These are phyloP conservation scores for Zaprionus ghesquierei DNA, from an alignment of 1,140 invertebrate species.

Conservation along the genomic window DNA sequence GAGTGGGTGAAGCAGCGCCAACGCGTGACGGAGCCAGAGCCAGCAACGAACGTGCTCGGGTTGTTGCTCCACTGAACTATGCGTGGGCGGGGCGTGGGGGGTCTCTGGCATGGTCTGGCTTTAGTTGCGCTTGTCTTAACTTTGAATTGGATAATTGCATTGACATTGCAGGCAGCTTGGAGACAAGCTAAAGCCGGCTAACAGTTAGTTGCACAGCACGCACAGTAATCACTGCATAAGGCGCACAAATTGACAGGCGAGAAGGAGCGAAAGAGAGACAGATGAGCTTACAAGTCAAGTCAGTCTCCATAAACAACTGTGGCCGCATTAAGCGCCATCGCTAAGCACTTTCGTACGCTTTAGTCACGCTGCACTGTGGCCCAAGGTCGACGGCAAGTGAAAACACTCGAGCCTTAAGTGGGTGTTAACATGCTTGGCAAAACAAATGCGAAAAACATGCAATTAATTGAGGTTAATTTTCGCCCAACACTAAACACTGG, in stretches of 20 bases:
- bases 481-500: neutral
- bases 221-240: neutral
- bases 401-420: conserved; percentile 1
- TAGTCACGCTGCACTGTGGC: neutral
- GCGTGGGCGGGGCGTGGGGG: neutral
- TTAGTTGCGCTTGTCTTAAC: conserved; percentile 13
- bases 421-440: conserved; percentile 1
- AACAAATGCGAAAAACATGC: neutral
- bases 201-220: neutral
- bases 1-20: neutral
- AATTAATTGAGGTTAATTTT: neutral
- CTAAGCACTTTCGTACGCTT: neutral
- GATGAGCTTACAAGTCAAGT: too few species aligned
- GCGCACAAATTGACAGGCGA: neutral
- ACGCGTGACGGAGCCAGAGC: neutral
- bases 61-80: conserved; percentile 58
- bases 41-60: conserved; percentile 17
- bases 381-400: conserved; percentile 15
- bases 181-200: conserved; percentile 7
- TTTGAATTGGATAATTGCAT: conserved; percentile 53
- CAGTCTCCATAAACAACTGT: neutral
- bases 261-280: neutral
- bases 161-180: conserved; percentile 27
- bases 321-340: neutral
- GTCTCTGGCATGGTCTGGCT: neutral